phyloP scores from a whole-genome alignment of 2,888 invertebrate genomes.

The Drosophila atroscutellata region DNA sequence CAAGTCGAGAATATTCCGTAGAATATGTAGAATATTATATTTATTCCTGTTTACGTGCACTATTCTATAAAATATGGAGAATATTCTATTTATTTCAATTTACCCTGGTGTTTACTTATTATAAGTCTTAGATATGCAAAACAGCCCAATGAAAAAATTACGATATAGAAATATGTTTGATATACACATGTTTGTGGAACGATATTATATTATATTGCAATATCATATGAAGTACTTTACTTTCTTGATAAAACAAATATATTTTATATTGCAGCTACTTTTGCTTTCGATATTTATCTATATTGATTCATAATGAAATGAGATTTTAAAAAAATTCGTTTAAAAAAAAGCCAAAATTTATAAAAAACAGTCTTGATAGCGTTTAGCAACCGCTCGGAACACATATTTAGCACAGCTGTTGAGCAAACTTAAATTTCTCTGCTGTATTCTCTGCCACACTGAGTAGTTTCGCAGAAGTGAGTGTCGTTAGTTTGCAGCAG shows the following conservation, averaged over 20 bases:
- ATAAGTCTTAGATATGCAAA: not conserved
- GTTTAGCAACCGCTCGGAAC: slow-evolving; percentile 1
- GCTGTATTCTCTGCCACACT: not conserved
- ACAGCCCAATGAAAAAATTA: not conserved
- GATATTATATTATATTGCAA: not conserved
- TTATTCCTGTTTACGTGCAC: not conserved
- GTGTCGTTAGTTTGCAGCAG: slow-evolving; percentile 14
- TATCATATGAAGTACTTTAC: too few relatives aligned
- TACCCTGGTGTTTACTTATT: not conserved
- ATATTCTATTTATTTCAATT: not conserved
- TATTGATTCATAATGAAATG: not conserved
- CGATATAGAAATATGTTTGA: not conserved
- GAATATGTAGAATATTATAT: too few relatives aligned
- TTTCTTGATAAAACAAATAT: not conserved
- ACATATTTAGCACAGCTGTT: slow-evolving; percentile 15
- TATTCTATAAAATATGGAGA: not conserved
- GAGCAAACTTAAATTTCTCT: slow-evolving; percentile 16
- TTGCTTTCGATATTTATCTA: not conserved
- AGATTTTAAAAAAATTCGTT: slow-evolving; percentile 1
- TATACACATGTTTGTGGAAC: not conserved
- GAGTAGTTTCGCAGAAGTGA: slow-evolving; percentile 29
- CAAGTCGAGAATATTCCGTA: not conserved
- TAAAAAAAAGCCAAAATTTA: not conserved
- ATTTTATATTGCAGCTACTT: not conserved
- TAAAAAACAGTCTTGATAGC: not conserved